phyloP scores from a whole-genome alignment of 2,797 vertebrate species.

The Sphenodon punctatus region DNA sequence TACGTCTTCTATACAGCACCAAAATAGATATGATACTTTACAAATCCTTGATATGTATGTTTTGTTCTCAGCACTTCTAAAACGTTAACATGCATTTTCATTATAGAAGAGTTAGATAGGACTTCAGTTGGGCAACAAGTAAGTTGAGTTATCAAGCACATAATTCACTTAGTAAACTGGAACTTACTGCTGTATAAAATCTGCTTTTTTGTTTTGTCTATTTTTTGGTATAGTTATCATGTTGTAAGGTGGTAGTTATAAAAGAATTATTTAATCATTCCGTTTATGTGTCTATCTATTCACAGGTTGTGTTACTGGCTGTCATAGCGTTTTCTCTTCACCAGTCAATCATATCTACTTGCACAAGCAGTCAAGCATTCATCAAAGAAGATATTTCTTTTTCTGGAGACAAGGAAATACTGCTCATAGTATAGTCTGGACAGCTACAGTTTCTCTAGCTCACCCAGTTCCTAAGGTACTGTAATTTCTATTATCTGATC shows the following conservation, averaged over 20 bases:
- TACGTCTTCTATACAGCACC: background rate
- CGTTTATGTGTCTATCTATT: slow-evolving; percentile 60
- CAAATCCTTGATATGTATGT: background rate
- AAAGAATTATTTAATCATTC: slow-evolving; percentile 42
- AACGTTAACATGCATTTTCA: background rate
- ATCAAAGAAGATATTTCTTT: slow-evolving; percentile 78
- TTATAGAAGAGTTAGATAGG: slow-evolving; percentile 35
- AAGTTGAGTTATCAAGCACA: background rate
- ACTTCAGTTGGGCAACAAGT: slow-evolving; percentile 48
- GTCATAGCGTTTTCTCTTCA: slow-evolving; percentile 63
- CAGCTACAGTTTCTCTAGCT: slow-evolving; percentile 78
- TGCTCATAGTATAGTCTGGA: slow-evolving; percentile 76
- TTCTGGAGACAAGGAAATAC: slow-evolving; percentile 72
- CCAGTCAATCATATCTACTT: slow-evolving; percentile 67
- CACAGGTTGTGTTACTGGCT: slow-evolving; percentile 69
- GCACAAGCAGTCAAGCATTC: slow-evolving; percentile 69
- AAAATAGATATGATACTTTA: slow-evolving; percentile 9
- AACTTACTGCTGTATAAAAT: background rate
- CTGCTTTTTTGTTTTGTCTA: slow-evolving; percentile 17
- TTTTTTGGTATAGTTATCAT: slow-evolving; percentile 19
- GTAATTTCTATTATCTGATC: slow-evolving; percentile 60
- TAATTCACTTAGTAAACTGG: background rate
- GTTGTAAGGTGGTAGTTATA: slow-evolving; percentile 41
- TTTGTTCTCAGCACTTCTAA: slow-evolving; percentile 28
- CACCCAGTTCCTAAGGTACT: slow-evolving; percentile 81